Conservation (phyloP, 2,797 vertebrate genomes). For the Centropyge bicolor region DNA sequence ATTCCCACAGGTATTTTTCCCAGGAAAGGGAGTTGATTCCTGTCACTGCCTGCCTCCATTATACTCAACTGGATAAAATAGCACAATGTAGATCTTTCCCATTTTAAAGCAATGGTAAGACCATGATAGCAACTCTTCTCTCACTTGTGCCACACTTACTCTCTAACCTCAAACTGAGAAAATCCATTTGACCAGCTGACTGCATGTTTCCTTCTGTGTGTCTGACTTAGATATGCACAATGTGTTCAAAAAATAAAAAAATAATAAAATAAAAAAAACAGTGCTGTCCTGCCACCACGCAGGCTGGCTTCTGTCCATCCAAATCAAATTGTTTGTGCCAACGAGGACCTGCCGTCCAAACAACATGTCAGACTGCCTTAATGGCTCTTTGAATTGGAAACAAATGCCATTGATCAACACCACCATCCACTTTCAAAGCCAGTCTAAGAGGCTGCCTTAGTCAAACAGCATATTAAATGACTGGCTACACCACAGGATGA, state of each 20-base stretch:
- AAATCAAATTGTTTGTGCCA: conserved; percentile 57
- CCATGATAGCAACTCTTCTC: neutral
- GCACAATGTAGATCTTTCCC: neutral
- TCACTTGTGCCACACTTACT: neutral
- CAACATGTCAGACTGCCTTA: conserved; percentile 42
- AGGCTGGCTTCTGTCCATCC: conserved; percentile 48
- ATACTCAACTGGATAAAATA: neutral
- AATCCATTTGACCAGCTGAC: conserved; percentile 21
- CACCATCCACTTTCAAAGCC: conserved; percentile 40
- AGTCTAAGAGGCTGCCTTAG: conserved; percentile 30
- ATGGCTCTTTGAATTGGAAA: conserved; percentile 66
- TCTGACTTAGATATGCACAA: conserved; percentile 43
- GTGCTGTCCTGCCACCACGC: conserved; percentile 2
- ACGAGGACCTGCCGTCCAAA: conserved; percentile 49
- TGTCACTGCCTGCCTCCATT: neutral
- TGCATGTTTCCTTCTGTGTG: neutral
- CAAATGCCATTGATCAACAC: conserved; percentile 60
- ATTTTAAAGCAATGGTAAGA: neutral
- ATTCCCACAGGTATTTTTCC: neutral
- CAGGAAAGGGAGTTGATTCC: neutral
- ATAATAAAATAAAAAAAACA: neutral
- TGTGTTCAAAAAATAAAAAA: conserved; percentile 24
- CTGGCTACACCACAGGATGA: conserved; percentile 23
- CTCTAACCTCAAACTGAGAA: conserved; percentile 29
- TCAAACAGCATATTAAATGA: conserved; percentile 60